These are phyloP conservation scores for Anastrepha obliqua DNA, from an alignment of 1,140 invertebrate genomes.

Conservation along the genomic window DNA sequence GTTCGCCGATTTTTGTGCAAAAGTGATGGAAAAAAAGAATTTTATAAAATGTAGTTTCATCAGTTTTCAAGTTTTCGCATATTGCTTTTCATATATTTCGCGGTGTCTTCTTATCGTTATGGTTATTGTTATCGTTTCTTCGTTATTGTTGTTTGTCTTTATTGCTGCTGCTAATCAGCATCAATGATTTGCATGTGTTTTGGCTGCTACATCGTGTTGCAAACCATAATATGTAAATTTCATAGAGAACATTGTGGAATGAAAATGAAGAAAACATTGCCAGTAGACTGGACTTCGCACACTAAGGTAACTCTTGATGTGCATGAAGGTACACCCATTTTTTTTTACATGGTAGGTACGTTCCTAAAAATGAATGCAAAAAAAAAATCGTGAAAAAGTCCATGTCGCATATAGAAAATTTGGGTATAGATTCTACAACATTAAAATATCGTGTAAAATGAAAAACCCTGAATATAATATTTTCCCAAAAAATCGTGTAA, in stretches of 20 bases:
- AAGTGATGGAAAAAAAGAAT: background rate
- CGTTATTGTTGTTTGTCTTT: background rate
- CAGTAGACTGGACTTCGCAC: no score
- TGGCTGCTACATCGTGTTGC: background rate
- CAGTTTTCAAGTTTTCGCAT: background rate
- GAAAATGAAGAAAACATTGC: no score
- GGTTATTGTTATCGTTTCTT: background rate
- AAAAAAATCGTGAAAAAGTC: no score
- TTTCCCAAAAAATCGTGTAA: no score
- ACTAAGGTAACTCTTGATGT: no score
- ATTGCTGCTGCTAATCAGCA: background rate
- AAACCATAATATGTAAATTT: conserved; percentile 1
- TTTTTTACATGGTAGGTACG: no score
- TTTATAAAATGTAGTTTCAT: background rate
- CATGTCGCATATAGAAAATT: no score
- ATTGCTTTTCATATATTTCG: background rate
- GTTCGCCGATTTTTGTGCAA: background rate
- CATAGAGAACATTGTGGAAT: background rate
- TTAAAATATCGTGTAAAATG: no score
- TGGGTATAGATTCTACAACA: no score
- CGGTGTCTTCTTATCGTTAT: background rate
- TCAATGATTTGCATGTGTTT: background rate
- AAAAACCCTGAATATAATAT: no score
- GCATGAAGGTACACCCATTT: no score
- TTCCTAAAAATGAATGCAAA: no score